Conservation (phyloP, 2,797 vertebrate genomes). For the Valencia hispanica region DNA sequence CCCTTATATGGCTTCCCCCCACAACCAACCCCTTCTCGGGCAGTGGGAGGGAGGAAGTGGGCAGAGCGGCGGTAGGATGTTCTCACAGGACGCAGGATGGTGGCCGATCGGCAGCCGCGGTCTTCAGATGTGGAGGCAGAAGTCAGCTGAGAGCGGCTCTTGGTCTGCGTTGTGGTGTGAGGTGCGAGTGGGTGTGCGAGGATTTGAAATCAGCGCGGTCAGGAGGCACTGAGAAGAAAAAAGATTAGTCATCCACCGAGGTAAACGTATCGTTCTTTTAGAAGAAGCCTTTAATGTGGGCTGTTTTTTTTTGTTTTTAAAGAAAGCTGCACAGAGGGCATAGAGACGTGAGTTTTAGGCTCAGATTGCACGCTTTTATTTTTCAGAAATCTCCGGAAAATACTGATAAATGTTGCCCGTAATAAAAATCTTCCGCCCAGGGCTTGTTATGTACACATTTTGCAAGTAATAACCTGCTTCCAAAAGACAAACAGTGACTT, state of each 20-base stretch:
- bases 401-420: neutral
- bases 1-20: conserved; percentile 77
- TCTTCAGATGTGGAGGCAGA: conserved; percentile 47
- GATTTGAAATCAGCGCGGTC: conserved; percentile 64
- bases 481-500: neutral
- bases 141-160: conserved; percentile 57
- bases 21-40: conserved; percentile 58
- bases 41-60: conserved; percentile 53
- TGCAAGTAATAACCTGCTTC: neutral
- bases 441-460: neutral
- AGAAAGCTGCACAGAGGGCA: neutral
- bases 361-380: neutral
- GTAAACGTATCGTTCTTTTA: conserved; percentile 40
- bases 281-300: neutral
- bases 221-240: conserved; percentile 37
- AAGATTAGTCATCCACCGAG: conserved; percentile 54
- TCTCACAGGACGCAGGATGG: conserved; percentile 83
- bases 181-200: conserved; percentile 48
- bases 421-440: neutral
- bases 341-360: neutral
- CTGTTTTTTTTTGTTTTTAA: neutral
- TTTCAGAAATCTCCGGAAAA: neutral
- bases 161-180: conserved; percentile 5
- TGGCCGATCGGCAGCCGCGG: conserved; percentile 60
- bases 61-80: conserved; percentile 74